Evolutionary conservation across 2,113 vertebrate species (phyloP).

Genomic region (Tetrax tetrax): DNA sequence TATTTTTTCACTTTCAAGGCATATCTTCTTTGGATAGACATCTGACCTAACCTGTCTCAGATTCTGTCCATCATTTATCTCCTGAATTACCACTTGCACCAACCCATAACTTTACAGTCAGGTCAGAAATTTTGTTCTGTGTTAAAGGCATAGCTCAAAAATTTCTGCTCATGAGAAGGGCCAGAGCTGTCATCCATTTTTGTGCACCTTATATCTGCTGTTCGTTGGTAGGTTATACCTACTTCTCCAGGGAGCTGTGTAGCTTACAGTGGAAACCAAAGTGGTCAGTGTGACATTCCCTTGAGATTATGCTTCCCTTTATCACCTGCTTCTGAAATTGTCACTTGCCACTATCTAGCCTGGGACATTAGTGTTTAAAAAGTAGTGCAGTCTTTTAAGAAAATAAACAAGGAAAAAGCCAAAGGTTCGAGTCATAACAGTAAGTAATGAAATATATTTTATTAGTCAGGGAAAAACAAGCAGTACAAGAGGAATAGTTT

Average conservation of each 20-base stretch:
- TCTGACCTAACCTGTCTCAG: background rate
- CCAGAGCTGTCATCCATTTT: background rate
- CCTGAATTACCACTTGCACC: background rate
- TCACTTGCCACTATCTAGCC: background rate
- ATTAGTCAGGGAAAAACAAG: background rate
- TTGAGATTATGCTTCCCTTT: background rate
- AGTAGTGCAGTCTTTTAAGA: background rate
- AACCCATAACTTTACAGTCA: background rate
- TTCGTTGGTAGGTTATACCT: rapidly evolving
- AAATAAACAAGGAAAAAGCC: background rate
- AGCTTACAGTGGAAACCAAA: background rate
- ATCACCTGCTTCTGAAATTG: background rate
- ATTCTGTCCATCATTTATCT: background rate
- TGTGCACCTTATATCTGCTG: background rate
- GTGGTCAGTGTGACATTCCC: background rate
- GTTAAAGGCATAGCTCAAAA: background rate
- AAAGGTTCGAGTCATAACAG: background rate
- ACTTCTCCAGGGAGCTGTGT: background rate
- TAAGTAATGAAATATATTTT: background rate
- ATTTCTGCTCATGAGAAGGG: background rate
- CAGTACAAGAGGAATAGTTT: background rate
- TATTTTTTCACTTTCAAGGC: background rate
- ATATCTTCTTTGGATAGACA: background rate
- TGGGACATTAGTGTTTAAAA: background rate
- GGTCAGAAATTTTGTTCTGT: background rate